These are phyloP conservation scores for Araneus ventricosus DNA, from an alignment of 1,140 invertebrate species.

Conservation along the genomic window DNA sequence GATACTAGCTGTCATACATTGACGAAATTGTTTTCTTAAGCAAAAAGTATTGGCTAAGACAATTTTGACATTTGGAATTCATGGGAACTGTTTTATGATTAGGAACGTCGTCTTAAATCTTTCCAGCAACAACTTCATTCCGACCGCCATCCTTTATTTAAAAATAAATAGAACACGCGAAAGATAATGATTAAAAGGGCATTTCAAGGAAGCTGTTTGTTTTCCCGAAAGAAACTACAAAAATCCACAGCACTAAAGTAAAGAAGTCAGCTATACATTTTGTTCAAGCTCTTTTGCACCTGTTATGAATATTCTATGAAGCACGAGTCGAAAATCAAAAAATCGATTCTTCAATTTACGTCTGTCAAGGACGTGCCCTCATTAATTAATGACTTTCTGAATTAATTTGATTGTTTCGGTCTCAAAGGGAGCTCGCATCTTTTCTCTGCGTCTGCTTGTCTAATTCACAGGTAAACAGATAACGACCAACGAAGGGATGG, in stretches of 20 bases:
- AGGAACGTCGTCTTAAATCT: background rate
- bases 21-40: too few species aligned
- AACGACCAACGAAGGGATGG: too few species aligned
- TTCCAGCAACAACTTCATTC: background rate
- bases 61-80: background rate
- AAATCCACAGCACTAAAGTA: background rate
- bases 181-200: background rate
- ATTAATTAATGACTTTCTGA: too few species aligned
- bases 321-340: too few species aligned
- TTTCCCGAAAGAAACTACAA: background rate
- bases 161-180: background rate
- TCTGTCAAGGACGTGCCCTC: too few species aligned
- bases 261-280: background rate
- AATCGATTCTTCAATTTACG: too few species aligned
- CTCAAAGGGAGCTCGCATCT: too few species aligned
- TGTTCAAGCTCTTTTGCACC: background rate
- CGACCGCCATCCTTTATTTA: background rate
- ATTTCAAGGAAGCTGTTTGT: background rate
- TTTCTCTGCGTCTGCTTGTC: too few species aligned
- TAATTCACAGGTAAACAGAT: too few species aligned
- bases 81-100: background rate
- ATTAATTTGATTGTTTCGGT: too few species aligned
- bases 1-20: too few species aligned
- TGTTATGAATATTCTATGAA: too few species aligned
- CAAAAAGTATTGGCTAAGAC: background rate